Conservation (phyloP, 2,888 invertebrate genomes). For the Pristionchus maxplancki region DNA sequence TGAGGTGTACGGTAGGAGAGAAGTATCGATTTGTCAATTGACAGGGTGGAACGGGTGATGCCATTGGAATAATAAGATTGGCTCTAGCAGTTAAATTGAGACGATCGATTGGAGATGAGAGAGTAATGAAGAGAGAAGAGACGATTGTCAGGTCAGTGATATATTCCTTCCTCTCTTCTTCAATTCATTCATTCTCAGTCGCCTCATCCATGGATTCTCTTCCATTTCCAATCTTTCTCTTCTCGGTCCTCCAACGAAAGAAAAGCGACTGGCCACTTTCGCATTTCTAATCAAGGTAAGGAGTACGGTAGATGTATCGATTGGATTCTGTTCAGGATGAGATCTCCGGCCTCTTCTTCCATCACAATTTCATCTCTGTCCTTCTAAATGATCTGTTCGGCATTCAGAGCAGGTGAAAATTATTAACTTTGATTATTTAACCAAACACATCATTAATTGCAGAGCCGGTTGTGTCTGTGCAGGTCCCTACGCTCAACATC, state of each 20-base stretch:
- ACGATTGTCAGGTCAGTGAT: conserved; percentile 71
- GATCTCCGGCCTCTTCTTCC: conserved; percentile 85
- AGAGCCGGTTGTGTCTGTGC: conserved; percentile 83
- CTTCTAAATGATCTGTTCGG: conserved; percentile 93
- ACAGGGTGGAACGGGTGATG: conserved; percentile 59
- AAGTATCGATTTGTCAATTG: neutral
- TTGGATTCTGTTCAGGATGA: conserved; percentile 54
- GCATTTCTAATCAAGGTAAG: conserved; percentile 89
- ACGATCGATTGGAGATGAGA: conserved; percentile 86
- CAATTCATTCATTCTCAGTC: neutral
- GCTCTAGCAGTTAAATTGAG: conserved; percentile 91
- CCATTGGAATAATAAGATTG: conserved; percentile 84
- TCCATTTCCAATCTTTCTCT: conserved; percentile 46
- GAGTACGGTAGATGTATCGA: conserved; percentile 52
- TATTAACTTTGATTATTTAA: too few relatives aligned
- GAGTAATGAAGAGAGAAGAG: conserved; percentile 83
- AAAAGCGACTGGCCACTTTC: conserved; percentile 81
- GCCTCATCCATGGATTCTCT: neutral
- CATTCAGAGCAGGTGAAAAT: conserved; percentile 85
- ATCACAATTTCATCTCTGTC: conserved; percentile 90
- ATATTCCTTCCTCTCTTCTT: neutral
- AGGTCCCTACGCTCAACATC: conserved; percentile 88
- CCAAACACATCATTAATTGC: conserved; percentile 70
- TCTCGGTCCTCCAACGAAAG: conserved; percentile 52
- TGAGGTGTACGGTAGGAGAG: conserved; percentile 53